Conservation (phyloP, 2,888 invertebrate genomes). For the Rhagonycha lutea region DNA sequence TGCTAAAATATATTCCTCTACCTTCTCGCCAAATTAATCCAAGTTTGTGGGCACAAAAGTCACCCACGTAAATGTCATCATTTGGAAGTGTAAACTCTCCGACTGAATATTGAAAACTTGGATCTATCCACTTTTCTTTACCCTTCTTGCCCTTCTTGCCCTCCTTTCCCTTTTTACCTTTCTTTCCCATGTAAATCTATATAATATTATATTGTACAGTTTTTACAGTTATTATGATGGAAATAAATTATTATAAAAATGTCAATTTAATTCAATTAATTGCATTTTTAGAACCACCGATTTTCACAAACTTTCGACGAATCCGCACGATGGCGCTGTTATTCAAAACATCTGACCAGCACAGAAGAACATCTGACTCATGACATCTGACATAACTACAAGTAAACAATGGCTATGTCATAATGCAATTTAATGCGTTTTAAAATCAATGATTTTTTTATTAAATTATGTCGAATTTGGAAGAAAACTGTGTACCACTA, state of each 20-base stretch:
- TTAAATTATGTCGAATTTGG: conserved; percentile 15
- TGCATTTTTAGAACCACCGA: neutral
- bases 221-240: neutral
- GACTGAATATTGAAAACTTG: conserved; percentile 33
- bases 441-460: neutral
- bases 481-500: conserved; percentile 32
- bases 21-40: conserved; percentile 54
- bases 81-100: conserved; percentile 59
- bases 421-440: neutral
- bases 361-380: too few relatives aligned
- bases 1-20: conserved; percentile 60
- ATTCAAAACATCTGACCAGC: neutral
- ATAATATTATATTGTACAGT: too few relatives aligned
- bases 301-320: neutral
- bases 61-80: conserved; percentile 63
- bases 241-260: neutral
- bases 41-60: conserved; percentile 60
- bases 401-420: neutral
- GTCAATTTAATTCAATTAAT: neutral
- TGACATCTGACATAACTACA: neutral
- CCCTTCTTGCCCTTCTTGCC: neutral
- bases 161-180: neutral
- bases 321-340: neutral
- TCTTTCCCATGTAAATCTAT: neutral
- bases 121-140: conserved; percentile 12